These are phyloP conservation scores for Oncorhynchus keta DNA, from an alignment of 2,113 vertebrate species.

Conservation along the genomic window DNA sequence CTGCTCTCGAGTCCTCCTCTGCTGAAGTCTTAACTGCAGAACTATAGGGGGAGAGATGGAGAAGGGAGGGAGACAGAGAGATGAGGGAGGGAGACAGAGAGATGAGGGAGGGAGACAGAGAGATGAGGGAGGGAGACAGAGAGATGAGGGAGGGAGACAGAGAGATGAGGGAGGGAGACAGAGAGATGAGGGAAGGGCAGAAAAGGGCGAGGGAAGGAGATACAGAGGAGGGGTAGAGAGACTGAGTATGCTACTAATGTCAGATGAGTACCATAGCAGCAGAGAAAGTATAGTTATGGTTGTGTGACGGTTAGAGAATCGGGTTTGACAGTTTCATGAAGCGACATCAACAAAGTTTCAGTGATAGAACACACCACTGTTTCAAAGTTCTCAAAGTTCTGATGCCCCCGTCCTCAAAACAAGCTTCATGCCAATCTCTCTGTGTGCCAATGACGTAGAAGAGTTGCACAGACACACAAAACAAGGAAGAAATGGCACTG, in stretches of 20 bases:
- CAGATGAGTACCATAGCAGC: constrained; percentile 16
- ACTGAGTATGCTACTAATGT: constrained; percentile 43
- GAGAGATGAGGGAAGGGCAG: constrained; percentile 17
- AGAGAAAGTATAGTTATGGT: neutral
- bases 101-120: neutral
- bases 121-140: neutral
- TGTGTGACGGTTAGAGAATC: neutral
- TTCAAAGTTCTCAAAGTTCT: neutral
- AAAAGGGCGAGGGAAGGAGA: constrained; percentile 18
- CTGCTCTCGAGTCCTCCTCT: constrained; percentile 93
- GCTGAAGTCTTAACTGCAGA: constrained; percentile 97
- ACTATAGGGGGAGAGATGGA: constrained; percentile 70
- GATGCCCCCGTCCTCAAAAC: neutral
- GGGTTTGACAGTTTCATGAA: neutral
- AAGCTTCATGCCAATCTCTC: neutral
- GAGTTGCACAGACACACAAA: neutral
- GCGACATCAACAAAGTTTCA: neutral
- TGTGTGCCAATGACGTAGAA: neutral
- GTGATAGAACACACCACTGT: neutral
- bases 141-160: constrained; percentile 10
- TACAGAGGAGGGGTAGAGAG: neutral
- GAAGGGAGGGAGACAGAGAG: neutral
- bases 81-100: constrained; percentile 22
- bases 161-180: constrained; percentile 18
- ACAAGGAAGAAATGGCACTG: constrained; percentile 29